Evolutionary conservation across 2,888 invertebrate species (phyloP).

Genomic region (Micoletzkya japonica): DNA sequence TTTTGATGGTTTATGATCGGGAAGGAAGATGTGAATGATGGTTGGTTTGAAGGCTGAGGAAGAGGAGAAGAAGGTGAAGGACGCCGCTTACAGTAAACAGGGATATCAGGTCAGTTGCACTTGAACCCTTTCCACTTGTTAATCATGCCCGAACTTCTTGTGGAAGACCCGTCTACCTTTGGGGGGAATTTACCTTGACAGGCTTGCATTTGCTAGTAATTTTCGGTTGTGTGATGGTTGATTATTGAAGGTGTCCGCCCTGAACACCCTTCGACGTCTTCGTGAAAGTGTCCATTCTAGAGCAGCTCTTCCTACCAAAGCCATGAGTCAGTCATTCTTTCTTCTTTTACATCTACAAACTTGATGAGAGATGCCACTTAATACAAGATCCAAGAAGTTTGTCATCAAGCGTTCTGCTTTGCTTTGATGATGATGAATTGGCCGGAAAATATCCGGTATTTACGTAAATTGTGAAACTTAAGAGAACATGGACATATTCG

Average conservation of each 20-base stretch:
- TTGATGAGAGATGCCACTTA: not conserved
- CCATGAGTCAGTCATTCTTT: no score
- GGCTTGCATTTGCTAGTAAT: no score
- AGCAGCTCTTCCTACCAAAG: no score
- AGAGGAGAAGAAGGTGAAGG: slow-evolving; percentile 27
- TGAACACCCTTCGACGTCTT: slow-evolving; percentile 22
- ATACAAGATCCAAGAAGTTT: no score
- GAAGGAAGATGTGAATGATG: not conserved
- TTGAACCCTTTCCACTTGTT: no score
- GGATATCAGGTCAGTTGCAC: slow-evolving; percentile 20
- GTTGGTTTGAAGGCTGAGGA: slow-evolving; percentile 25
- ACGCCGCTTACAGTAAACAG: slow-evolving; percentile 19
- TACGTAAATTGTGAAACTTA: no score
- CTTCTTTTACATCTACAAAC: not conserved
- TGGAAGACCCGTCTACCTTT: no score
- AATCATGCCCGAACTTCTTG: no score
- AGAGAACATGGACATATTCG: no score
- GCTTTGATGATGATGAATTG: not conserved
- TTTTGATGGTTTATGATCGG: not conserved
- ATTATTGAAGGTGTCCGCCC: slow-evolving; percentile 24
- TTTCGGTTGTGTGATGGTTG: no score
- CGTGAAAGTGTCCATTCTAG: slow-evolving; percentile 1
- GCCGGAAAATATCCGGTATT: not conserved
- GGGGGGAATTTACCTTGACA: no score
- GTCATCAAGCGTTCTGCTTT: no score